A percentile compares a stretch with the other conserved stretches of the same genome.
Conservation (phyloP, 2,113 vertebrate species). For the Helogale parvula region DNA sequence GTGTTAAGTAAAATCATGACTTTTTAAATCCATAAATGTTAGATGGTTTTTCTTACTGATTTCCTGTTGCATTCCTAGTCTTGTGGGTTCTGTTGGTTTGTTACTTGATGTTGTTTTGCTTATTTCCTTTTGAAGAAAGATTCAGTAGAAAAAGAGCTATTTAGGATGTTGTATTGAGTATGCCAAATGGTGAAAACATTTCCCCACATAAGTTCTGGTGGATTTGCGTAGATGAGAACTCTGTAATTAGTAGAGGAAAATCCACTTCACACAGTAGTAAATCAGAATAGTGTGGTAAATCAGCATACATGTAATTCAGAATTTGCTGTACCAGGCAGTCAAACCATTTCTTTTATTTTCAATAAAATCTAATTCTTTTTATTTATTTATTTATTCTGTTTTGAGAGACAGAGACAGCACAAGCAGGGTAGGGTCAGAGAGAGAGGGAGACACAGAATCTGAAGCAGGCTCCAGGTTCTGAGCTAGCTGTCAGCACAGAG, state of each 20-base stretch:
- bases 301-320: background rate
- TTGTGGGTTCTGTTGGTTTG: background rate
- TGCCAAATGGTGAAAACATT: background rate
- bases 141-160: background rate
- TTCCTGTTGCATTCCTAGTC: background rate
- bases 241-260: background rate
- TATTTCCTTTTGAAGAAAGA: constrained; percentile 31
- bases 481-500: no score
- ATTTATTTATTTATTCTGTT: no score
- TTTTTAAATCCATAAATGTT: background rate
- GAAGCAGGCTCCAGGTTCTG: no score
- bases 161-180: background rate
- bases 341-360: background rate
- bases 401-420: no score
- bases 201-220: background rate
- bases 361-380: constrained; percentile 18
- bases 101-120: background rate
- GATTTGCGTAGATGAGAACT: background rate
- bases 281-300: background rate
- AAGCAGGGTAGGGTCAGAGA: no score
- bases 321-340: background rate
- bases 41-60: background rate
- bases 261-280: background rate
- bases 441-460: no score
- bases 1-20: background rate